phyloP scores from a whole-genome alignment of 2,113 vertebrate species.

The Acrocephalus kingi region DNA sequence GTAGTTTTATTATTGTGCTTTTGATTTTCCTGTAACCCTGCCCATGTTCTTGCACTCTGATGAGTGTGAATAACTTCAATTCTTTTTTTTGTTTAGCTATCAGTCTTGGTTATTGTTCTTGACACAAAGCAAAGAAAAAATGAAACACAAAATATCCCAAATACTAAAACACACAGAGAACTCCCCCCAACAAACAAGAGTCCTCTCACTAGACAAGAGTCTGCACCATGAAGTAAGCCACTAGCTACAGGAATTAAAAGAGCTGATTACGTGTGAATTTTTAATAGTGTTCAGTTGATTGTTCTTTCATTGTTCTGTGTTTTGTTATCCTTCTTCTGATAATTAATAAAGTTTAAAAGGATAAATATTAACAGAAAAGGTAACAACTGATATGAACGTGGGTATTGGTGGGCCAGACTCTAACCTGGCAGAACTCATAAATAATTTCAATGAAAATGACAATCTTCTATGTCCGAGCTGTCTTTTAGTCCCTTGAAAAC shows the following conservation, averaged over 20 bases:
- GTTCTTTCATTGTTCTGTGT: background rate
- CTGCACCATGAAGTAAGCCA: background rate
- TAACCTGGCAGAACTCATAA: background rate
- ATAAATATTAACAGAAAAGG: background rate
- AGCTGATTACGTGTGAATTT: background rate
- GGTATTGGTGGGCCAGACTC: background rate
- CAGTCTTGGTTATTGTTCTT: background rate
- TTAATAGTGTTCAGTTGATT: background rate
- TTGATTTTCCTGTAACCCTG: slow-evolving; percentile 3
- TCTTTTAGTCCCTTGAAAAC: background rate
- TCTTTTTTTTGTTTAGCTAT: background rate
- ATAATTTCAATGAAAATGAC: background rate
- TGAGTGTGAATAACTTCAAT: slow-evolving; percentile 2
- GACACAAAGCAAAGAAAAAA: background rate
- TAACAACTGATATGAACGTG: background rate
- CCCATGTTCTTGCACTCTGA: background rate
- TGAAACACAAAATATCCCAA: background rate
- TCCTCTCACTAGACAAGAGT: background rate
- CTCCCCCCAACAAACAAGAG: background rate
- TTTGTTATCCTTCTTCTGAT: background rate
- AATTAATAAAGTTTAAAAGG: background rate
- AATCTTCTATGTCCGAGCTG: background rate
- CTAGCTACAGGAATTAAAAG: background rate
- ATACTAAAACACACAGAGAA: background rate
- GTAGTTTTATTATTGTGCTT: background rate